Evolutionary conservation across 30 jellyfish, hydroid and myxozoan genomes (phyloP).

Genomic region (Calvadosia cruxmelitensis): DNA sequence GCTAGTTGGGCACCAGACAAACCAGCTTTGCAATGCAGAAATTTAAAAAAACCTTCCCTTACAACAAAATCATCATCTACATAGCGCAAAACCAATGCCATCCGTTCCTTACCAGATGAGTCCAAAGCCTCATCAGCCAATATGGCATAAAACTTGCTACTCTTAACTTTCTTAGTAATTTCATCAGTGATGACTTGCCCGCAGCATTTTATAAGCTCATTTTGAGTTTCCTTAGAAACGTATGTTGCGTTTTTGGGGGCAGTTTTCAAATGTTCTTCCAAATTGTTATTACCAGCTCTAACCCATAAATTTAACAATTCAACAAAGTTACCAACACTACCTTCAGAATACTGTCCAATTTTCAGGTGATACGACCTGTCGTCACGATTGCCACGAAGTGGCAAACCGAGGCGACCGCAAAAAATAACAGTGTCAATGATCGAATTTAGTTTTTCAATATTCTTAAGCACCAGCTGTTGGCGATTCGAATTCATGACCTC

Average conservation of each 20-base stretch:
- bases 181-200: conserved; percentile 8
- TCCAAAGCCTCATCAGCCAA: conserved; percentile 6
- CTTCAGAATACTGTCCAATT: conserved; percentile 5
- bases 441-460: conserved; percentile 2
- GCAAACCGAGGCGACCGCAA: conserved; percentile 1
- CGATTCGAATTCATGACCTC: neutral
- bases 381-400: conserved; percentile 14
- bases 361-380: neutral
- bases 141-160: conserved; percentile 5
- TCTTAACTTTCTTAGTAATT: conserved; percentile 7
- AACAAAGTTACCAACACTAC: conserved; percentile 1
- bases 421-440: conserved; percentile 3
- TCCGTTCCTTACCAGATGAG: conserved; percentile 8
- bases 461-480: neutral
- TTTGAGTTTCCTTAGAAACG: conserved; percentile 3
- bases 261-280: neutral
- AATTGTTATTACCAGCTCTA: neutral
- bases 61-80: conserved; percentile 12
- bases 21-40: neutral
- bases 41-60: neutral
- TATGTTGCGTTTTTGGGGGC: conserved; percentile 3
- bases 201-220: conserved; percentile 10
- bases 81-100: conserved; percentile 8
- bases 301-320: neutral
- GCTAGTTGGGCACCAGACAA: conserved; percentile 2